phyloP scores from a whole-genome alignment of 2,113 vertebrate genomes.

The Plestiodon gilberti region DNA sequence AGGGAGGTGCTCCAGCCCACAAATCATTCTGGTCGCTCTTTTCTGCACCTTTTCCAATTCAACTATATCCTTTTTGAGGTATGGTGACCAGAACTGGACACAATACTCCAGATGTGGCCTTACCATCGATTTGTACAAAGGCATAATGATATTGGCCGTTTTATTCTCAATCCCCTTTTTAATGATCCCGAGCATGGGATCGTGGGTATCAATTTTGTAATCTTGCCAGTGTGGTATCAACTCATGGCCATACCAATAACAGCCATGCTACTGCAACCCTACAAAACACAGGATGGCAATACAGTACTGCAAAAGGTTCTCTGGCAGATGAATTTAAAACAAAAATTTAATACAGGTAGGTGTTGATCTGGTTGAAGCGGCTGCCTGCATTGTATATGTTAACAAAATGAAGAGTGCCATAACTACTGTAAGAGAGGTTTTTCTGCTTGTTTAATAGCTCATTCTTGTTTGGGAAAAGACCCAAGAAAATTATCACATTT shows the following conservation, averaged over 20 bases:
- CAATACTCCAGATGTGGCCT: too few relatives aligned
- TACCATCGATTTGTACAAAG: too few relatives aligned
- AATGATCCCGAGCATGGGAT: too few relatives aligned
- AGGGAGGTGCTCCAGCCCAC: too few relatives aligned
- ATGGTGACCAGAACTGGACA: too few relatives aligned
- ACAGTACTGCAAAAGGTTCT: not conserved
- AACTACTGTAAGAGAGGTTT: not conserved
- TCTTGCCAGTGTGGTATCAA: not conserved
- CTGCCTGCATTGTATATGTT: not conserved
- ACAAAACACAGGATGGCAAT: not conserved
- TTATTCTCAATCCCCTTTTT: too few relatives aligned
- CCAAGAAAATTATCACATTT: not conserved
- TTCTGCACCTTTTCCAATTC: too few relatives aligned
- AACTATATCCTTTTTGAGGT: too few relatives aligned
- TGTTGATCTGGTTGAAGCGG: not conserved
- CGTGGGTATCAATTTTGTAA: too few relatives aligned
- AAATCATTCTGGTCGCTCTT: too few relatives aligned
- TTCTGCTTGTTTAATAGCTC: not conserved
- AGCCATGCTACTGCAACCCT: not conserved
- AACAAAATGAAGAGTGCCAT: too few relatives aligned
- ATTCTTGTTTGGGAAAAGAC: not conserved
- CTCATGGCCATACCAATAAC: not conserved
- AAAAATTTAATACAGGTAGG: not conserved
- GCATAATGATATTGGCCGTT: too few relatives aligned
- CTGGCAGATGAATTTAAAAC: not conserved